Base-by-base conservation (phyloP, 2,888 invertebrate genomes). In the Muscina levida region DNA sequence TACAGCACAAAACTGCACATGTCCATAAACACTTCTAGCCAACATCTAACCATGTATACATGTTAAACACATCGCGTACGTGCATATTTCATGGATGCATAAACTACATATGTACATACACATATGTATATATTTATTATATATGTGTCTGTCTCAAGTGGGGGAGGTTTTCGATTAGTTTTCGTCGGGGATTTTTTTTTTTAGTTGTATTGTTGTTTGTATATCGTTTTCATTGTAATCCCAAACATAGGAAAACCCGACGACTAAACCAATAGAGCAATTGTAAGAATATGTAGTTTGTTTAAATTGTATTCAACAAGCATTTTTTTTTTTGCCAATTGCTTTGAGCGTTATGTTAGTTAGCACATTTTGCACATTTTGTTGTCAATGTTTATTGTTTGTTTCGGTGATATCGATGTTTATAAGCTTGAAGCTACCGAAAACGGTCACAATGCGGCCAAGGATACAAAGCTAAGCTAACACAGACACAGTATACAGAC, bases 401-500 rank as follows among this genome's bases (percentile, higher is more conserved):
- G 37, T 66, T 70, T 37, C n/a, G 13, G n/a, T 51, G 56, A 66
- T 76, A 53, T 19, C 37, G 44, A 13, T 72, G 74, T 48, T 44
- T 42, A 53, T n/a, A 44, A 78, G 81, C 78, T 75, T 72, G 72
- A n/a, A 77, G 81, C 83, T 65, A 81, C 83, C 82, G 81, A 84
- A 83, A 82, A 82, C 67, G 82, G 66, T 79, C 70, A 75, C 74
- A 83, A 82, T 73, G 83, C 83, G 84, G 84, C 83, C 84, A 84
- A 84, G 84, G 84, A 84, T 84, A 66, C 77, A 77, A 82, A n/a
- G n/a, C n/a, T n/a, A n/a, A n/a, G n/a, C n/a, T n/a, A n/a, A n/a
- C n/a, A n/a, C n/a, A 51, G 68, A 67, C 19, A 44, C 26, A 72
- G 53, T 17, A 13, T n/a, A 42, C 42, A 72, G 13, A 66, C 26